phyloP scores from a whole-genome alignment of 2,888 invertebrate genomes.

The Tortricodes alternella region DNA sequence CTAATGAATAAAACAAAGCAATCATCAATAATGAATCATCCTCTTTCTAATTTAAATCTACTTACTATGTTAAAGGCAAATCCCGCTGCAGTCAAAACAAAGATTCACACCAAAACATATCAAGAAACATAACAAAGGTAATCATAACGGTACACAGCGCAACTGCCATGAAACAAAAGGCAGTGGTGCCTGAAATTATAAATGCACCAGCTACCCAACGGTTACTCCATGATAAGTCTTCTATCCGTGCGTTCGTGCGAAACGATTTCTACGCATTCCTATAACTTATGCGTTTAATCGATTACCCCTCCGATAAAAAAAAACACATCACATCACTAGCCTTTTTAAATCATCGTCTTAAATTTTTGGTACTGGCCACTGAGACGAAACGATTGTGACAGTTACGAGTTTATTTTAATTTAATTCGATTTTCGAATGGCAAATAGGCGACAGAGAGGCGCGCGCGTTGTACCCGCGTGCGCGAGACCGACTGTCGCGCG shows the following conservation, averaged over 20 bases:
- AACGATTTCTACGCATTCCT: slow-evolving; percentile 69
- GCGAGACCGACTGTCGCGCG: slow-evolving; percentile 51
- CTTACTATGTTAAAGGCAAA: slow-evolving; percentile 4
- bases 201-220: slow-evolving; percentile 57
- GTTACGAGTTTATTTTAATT: slow-evolving; percentile 7
- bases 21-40: background rate
- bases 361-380: slow-evolving; percentile 22
- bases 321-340: slow-evolving; percentile 34
- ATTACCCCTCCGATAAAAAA: slow-evolving; percentile 12
- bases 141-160: slow-evolving; percentile 58
- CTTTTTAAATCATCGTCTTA: slow-evolving; percentile 28
- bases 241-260: slow-evolving; percentile 56
- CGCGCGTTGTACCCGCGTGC: slow-evolving; percentile 33
- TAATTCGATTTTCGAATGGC: slow-evolving; percentile 5
- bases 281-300: slow-evolving; percentile 33
- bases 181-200: slow-evolving; percentile 67
- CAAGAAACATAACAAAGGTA: slow-evolving; percentile 34
- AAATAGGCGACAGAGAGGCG: slow-evolving; percentile 31
- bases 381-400: background rate
- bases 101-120: slow-evolving; percentile 6
- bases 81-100: slow-evolving; percentile 9
- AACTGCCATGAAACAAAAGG: slow-evolving; percentile 62
- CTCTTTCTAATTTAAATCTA: background rate
- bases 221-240: slow-evolving; percentile 62
- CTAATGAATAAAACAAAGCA: background rate